Conservation (phyloP, 2,797 vertebrate genomes). For the Mormyrops attenuatus region DNA sequence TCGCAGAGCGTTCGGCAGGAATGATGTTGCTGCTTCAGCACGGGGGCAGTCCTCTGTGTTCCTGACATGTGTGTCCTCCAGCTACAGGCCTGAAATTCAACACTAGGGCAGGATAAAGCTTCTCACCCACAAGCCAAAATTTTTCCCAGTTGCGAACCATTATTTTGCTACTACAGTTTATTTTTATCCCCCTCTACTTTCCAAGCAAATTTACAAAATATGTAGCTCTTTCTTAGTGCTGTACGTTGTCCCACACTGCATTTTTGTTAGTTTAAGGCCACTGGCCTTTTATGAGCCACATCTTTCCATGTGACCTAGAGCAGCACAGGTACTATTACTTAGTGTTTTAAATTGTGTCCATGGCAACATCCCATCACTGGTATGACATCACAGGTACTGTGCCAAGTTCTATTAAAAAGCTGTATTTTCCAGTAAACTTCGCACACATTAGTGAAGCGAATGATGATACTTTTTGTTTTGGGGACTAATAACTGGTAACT, state of each 20-base stretch:
- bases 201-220: background rate
- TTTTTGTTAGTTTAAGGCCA: background rate
- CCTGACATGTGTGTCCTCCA: background rate
- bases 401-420: background rate
- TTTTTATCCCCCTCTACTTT: background rate
- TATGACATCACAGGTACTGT: background rate
- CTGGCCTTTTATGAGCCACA: background rate
- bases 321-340: background rate
- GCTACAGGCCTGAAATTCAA: slow-evolving; percentile 2
- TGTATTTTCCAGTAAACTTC: background rate
- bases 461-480: background rate
- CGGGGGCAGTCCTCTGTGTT: background rate
- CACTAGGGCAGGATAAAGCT: background rate
- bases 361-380: background rate
- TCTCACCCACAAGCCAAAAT: background rate
- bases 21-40: background rate
- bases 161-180: background rate
- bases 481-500: background rate
- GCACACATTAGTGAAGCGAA: background rate
- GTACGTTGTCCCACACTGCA: background rate
- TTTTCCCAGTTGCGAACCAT: background rate
- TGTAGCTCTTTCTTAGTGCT: background rate
- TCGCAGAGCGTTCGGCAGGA: background rate
- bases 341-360: background rate
- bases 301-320: background rate